Percentiles rank a stretch among this genome's conserved stretches.
phyloP scores from a whole-genome alignment of 1,140 invertebrate species.

The Lycorma delicatula region DNA sequence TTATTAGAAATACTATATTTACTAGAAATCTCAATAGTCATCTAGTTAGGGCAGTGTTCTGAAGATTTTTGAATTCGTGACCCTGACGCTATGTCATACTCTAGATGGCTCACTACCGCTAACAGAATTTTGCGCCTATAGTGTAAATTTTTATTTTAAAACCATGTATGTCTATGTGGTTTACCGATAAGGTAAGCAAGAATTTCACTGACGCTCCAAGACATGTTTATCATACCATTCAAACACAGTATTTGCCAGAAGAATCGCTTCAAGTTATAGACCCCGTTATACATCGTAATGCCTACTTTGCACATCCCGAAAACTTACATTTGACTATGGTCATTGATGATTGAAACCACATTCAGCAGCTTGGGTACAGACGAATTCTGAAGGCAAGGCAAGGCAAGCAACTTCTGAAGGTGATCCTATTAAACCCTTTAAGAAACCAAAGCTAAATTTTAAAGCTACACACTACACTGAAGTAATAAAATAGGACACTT shows the following conservation, averaged over 20 bases:
- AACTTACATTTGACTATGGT: slow-evolving; percentile 35
- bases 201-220: slow-evolving; percentile 28
- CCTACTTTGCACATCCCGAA: slow-evolving; percentile 31
- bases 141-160: slow-evolving; percentile 30
- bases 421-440: slow-evolving; percentile 14
- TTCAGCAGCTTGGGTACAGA: slow-evolving; percentile 25
- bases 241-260: slow-evolving; percentile 18
- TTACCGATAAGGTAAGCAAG: slow-evolving; percentile 30
- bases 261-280: slow-evolving; percentile 24
- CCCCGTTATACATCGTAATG: slow-evolving; percentile 27
- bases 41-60: slow-evolving; percentile 25
- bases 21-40: slow-evolving; percentile 24
- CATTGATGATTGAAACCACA: slow-evolving; percentile 25
- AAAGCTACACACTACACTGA: slow-evolving; percentile 20
- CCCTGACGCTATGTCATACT: slow-evolving; percentile 33
- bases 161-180: slow-evolving; percentile 34
- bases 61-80: slow-evolving; percentile 28
- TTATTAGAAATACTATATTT: too few relatives aligned
- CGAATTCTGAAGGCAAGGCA: slow-evolving; percentile 27
- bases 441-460: slow-evolving; percentile 20
- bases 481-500: slow-evolving; percentile 14
- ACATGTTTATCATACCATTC: slow-evolving; percentile 23
- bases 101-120: slow-evolving; percentile 32
- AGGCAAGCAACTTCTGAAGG: slow-evolving; percentile 6
- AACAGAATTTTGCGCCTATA: slow-evolving; percentile 31